phyloP scores from a whole-genome alignment of 2,113 vertebrate genomes.

The Notarius lentiginosus region DNA sequence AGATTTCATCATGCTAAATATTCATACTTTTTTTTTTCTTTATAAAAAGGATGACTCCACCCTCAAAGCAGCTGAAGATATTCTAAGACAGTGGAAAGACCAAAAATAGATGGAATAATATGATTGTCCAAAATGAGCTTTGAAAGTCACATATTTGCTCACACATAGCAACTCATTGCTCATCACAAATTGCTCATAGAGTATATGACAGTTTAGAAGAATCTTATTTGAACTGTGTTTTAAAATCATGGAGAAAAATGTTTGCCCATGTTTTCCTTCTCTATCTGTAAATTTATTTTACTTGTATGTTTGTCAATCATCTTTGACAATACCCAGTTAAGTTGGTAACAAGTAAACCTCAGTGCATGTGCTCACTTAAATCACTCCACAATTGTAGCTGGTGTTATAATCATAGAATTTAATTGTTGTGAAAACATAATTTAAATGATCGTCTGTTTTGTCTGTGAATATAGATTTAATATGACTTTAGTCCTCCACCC shows the following conservation, averaged over 20 bases:
- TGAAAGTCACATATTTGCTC: background rate
- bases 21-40: background rate
- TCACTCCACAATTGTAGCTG: background rate
- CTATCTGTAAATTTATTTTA: background rate
- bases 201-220: too few species aligned
- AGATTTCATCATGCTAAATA: background rate
- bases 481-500: background rate
- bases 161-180: background rate
- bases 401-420: background rate
- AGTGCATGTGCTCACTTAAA: background rate
- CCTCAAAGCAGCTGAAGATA: constrained; percentile 81
- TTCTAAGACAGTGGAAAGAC: constrained; percentile 81
- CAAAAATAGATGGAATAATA: constrained; percentile 33
- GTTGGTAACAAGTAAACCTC: background rate
- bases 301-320: background rate
- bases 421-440: background rate
- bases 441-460: background rate
- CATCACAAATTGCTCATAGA: too few species aligned
- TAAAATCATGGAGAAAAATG: background rate
- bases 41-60: constrained; percentile 83
- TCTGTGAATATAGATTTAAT: background rate
- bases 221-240: background rate
- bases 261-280: background rate
- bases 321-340: background rate
- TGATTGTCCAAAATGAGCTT: background rate